A percentile compares a stretch with the other conserved stretches of the same genome.
These are phyloP conservation scores for Diuraphis noxia DNA, from an alignment of 1,140 invertebrate species.

Conservation along the genomic window DNA sequence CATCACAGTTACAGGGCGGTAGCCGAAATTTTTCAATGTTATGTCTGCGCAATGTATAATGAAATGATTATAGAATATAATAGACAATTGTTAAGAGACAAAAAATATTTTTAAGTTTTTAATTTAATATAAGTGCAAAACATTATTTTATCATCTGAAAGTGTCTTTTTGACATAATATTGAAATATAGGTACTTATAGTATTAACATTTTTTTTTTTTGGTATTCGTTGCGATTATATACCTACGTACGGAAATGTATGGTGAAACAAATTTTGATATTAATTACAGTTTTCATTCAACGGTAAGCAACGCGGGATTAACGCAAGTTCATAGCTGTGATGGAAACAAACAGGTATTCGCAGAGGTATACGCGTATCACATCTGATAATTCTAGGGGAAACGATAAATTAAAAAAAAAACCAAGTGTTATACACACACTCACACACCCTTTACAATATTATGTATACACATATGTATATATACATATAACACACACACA, in stretches of 20 bases:
- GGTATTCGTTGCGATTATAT: background rate
- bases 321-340: background rate
- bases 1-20: background rate
- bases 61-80: background rate
- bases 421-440: background rate
- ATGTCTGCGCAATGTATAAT: slow-evolving; percentile 1
- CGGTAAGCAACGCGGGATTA: background rate
- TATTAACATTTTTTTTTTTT: background rate
- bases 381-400: background rate
- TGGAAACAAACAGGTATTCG: background rate
- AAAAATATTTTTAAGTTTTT: background rate
- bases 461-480: background rate
- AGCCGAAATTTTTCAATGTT: background rate
- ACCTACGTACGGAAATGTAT: no score
- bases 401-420: background rate
- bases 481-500: background rate
- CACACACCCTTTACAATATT: background rate
- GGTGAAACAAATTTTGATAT: background rate
- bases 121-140: background rate
- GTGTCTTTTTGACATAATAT: background rate
- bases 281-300: background rate
- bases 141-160: background rate
- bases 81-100: background rate
- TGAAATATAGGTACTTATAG: no score
- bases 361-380: background rate